Conservation (phyloP, 2,797 vertebrate genomes). For the Hozukius guyotensis region DNA sequence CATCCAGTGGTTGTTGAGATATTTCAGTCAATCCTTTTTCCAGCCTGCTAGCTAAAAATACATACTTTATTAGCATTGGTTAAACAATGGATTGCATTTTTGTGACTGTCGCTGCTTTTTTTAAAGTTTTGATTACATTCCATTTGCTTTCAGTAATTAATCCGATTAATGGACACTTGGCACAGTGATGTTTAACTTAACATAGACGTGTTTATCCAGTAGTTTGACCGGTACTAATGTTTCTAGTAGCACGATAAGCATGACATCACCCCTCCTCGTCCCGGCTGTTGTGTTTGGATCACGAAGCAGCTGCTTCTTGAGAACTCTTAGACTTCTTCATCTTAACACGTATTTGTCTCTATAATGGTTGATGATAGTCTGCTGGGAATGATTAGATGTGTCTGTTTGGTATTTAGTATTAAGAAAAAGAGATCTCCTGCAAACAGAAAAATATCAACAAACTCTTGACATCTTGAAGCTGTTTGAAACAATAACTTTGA, state of each 20-base stretch:
- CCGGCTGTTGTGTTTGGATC: neutral
- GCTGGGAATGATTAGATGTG: neutral
- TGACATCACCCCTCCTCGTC: slow-evolving; percentile 15
- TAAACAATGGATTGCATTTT: neutral
- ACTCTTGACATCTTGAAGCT: slow-evolving; percentile 17
- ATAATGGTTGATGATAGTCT: neutral
- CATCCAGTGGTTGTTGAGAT: neutral
- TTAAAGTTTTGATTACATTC: slow-evolving; percentile 24
- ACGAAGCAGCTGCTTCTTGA: slow-evolving; percentile 15
- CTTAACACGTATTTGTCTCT: neutral
- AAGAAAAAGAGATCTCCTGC: neutral
- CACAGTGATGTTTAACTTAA: slow-evolving; percentile 37
- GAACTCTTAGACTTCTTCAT: neutral
- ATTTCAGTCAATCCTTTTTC: neutral
- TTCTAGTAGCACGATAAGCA: slow-evolving; percentile 26
- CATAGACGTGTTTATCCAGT: slow-evolving; percentile 45
- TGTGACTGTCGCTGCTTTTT: neutral
- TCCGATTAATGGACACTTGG: neutral
- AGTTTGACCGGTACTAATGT: slow-evolving; percentile 4
- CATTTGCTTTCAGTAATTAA: slow-evolving; percentile 11
- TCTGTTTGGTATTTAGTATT: neutral
- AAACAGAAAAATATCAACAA: slow-evolving; percentile 6
- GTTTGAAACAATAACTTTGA: slow-evolving; percentile 14
- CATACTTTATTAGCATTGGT: neutral
- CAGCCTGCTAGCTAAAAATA: neutral